Evolutionary conservation across 2,113 vertebrate genomes (phyloP).

Genomic region (Chauna torquata): DNA sequence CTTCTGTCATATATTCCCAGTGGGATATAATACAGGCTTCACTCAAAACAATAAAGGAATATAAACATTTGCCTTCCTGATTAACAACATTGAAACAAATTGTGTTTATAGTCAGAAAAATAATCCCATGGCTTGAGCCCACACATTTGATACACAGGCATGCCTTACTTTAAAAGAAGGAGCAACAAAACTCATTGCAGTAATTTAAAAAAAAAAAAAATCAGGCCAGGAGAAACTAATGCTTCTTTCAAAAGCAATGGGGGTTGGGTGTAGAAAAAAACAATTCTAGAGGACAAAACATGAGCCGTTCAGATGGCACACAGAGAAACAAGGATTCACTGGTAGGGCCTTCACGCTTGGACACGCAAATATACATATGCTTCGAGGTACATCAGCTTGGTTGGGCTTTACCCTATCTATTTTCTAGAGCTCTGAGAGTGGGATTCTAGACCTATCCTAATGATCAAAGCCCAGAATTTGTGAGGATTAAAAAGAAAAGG

Average conservation of each 20-base stretch:
- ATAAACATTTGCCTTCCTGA: not conserved
- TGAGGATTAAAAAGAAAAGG: not conserved
- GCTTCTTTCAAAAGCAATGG: not conserved
- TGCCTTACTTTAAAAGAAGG: not conserved
- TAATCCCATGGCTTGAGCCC: not conserved
- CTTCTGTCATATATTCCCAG: not conserved
- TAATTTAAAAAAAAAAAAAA: not conserved
- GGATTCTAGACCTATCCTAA: not conserved
- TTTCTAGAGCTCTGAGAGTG: not conserved
- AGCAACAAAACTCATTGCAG: not conserved
- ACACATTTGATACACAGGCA: not conserved
- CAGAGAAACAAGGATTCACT: not conserved
- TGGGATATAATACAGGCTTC: not conserved
- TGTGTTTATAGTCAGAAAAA: not conserved
- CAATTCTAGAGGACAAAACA: not conserved
- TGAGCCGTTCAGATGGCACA: not conserved
- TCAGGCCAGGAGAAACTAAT: not conserved
- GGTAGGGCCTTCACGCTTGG: not conserved
- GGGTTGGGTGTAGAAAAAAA: not conserved
- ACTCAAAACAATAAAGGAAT: not conserved
- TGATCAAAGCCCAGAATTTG: not conserved
- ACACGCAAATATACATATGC: not conserved
- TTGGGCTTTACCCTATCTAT: not conserved
- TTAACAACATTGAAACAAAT: not conserved
- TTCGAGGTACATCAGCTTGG: not conserved